Evolutionary conservation across 2,113 vertebrate genomes (phyloP).

Genomic region (Dicaeum eximium): DNA sequence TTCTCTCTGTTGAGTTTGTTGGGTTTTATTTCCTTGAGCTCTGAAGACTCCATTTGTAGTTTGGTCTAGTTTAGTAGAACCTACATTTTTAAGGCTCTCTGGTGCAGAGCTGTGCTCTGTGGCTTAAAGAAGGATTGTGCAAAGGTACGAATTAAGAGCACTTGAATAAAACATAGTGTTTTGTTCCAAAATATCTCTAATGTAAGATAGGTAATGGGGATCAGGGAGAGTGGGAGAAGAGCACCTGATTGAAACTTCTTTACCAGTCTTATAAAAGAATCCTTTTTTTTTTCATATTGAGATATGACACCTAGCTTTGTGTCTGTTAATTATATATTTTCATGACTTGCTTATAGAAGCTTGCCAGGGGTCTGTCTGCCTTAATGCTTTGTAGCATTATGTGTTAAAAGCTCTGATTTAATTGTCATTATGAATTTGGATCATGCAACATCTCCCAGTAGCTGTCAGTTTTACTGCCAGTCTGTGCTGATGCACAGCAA

Average conservation of each 20-base stretch:
- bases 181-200: neutral
- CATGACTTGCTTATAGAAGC: neutral
- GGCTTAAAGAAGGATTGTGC: neutral
- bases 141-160: neutral
- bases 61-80: neutral
- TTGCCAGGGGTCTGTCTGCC: neutral
- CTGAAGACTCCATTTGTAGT: neutral
- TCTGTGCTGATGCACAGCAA: neutral
- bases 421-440: neutral
- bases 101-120: neutral
- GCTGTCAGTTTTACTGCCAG: neutral
- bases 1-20: neutral
- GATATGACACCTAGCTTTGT: neutral
- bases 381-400: neutral
- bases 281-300: neutral
- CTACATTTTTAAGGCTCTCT: neutral
- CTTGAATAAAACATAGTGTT: neutral
- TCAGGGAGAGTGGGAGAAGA: neutral
- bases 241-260: neutral
- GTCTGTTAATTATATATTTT: neutral
- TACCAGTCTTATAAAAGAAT: neutral
- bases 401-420: neutral
- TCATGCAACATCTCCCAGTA: neutral
- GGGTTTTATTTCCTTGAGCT: too few relatives aligned
- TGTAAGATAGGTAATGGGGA: neutral